A percentile compares a stretch with the other conserved stretches of the same genome.
These are phyloP conservation scores for Periophthalmus modestus DNA, from an alignment of 2,113 vertebrate species.

Conservation along the genomic window DNA sequence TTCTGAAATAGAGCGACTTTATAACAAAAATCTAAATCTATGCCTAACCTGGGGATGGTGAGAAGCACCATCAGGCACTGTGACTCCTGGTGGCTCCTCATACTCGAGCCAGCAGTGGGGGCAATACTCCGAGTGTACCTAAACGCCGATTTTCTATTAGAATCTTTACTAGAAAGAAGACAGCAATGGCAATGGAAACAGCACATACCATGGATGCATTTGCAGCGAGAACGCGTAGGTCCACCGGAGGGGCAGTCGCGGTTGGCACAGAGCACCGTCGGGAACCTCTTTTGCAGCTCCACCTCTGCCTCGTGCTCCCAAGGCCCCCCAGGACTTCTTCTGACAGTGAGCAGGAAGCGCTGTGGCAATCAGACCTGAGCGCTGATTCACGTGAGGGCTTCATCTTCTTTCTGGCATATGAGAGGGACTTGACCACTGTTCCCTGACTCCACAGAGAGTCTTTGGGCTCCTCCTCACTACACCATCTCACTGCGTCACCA, in stretches of 20 bases:
- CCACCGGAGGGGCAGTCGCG: constrained; percentile 77
- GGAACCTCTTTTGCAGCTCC: constrained; percentile 38
- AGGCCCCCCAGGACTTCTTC: constrained; percentile 80
- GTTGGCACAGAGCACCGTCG: constrained; percentile 48
- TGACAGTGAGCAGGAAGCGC: constrained; percentile 93
- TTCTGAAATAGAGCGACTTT: constrained; percentile 87
- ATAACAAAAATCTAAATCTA: constrained; percentile 95
- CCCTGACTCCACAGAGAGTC: constrained; percentile 93
- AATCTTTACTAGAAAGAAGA: constrained; percentile 92
- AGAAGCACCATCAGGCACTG: constrained; percentile 81
- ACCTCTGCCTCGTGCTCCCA: constrained; percentile 40
- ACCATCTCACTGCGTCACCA: constrained; percentile 83
- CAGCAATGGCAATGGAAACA: constrained; percentile 43
- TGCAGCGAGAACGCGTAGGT: constrained; percentile 68
- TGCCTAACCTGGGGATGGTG: constrained; percentile 89
- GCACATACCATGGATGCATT: constrained; percentile 49
- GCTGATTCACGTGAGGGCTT: constrained; percentile 94
- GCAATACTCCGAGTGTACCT: constrained; percentile 68
- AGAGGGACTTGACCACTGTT: constrained; percentile 96
- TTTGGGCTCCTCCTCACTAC: constrained; percentile 86
- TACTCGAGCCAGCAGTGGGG: constrained; percentile 82
- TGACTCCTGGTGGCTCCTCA: constrained; percentile 81
- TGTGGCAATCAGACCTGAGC: constrained; percentile 87
- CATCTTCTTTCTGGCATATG: constrained; percentile 97
- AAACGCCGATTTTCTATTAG: constrained; percentile 91